A percentile compares a stretch with the other conserved stretches of the same genome.
These are phyloP conservation scores for Euglossa dilemma DNA, from an alignment of 1,140 invertebrate genomes.

Conservation along the genomic window DNA sequence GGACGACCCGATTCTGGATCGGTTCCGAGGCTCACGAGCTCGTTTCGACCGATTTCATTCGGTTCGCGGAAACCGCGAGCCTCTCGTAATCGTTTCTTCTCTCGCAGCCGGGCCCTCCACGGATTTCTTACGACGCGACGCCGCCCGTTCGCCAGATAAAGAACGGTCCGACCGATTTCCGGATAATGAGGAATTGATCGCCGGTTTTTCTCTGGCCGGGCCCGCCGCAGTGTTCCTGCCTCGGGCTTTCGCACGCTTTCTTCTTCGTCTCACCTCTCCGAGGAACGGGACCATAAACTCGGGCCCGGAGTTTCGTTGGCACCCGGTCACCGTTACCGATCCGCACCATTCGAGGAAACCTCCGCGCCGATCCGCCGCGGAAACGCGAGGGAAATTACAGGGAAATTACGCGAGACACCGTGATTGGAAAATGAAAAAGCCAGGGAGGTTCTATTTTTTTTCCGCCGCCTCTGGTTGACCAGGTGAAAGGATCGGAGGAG, in stretches of 20 bases:
- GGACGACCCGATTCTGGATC: constrained; percentile 40
- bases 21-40: background rate
- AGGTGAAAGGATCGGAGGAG: too few relatives aligned
- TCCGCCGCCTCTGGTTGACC: too few relatives aligned
- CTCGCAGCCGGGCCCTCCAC: background rate
- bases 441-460: too few relatives aligned
- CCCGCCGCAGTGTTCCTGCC: background rate
- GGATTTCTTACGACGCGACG: background rate
- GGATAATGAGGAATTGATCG: background rate
- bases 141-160: background rate
- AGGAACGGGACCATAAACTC: background rate
- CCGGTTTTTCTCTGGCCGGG: background rate
- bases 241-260: background rate
- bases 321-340: too few relatives aligned
- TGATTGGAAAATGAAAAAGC: too few relatives aligned
- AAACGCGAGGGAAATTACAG: too few relatives aligned
- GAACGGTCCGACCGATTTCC: background rate
- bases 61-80: background rate
- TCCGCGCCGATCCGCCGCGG: too few relatives aligned
- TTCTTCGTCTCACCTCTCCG: background rate
- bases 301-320: background rate
- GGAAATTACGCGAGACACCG: too few relatives aligned
- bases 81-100: constrained; percentile 2
- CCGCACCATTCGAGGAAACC: too few relatives aligned
- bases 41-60: background rate